Evolutionary conservation across 2,113 vertebrate species (phyloP).

Genomic region (Monopterus albus): DNA sequence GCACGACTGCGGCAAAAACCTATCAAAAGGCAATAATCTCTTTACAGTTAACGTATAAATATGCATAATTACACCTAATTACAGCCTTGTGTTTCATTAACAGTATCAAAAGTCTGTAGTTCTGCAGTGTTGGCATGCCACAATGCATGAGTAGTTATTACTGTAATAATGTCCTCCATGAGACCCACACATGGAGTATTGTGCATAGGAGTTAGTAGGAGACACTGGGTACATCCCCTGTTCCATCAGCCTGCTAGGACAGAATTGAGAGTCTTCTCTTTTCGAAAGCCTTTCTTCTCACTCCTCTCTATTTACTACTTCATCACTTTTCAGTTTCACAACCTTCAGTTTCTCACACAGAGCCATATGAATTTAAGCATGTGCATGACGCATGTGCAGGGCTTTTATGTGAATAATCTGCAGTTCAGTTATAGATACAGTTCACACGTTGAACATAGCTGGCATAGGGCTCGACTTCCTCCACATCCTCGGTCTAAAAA

Average conservation of each 20-base stretch:
- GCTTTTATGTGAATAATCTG: constrained; percentile 59
- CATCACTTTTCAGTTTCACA: constrained; percentile 48
- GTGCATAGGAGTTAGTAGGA: not conserved
- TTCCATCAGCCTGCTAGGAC: constrained; percentile 27
- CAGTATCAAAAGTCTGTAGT: constrained; percentile 7
- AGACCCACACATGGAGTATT: constrained; percentile 6
- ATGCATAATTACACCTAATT: not conserved
- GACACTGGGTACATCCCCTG: constrained; percentile 35
- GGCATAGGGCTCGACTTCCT: constrained; percentile 82
- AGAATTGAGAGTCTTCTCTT: constrained; percentile 10
- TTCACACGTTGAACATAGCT: constrained; percentile 84
- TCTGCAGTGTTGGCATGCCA: not conserved
- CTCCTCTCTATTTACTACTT: constrained; percentile 26
- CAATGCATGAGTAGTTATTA: constrained; percentile 15
- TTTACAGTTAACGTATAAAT: constrained; percentile 38
- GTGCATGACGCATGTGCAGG: constrained; percentile 9
- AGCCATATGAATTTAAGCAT: not conserved
- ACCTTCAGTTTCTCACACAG: constrained; percentile 32
- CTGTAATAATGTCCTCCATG: constrained; percentile 32
- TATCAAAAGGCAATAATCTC: not conserved
- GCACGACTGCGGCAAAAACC: too few relatives aligned
- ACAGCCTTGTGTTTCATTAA: constrained; percentile 7
- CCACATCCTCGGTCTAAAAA: constrained; percentile 69
- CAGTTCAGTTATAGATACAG: constrained; percentile 83
- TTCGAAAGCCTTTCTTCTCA: constrained; percentile 35